These are phyloP conservation scores for Phoeniculus purpureus DNA, from an alignment of 2,797 vertebrate species.

Conservation along the genomic window DNA sequence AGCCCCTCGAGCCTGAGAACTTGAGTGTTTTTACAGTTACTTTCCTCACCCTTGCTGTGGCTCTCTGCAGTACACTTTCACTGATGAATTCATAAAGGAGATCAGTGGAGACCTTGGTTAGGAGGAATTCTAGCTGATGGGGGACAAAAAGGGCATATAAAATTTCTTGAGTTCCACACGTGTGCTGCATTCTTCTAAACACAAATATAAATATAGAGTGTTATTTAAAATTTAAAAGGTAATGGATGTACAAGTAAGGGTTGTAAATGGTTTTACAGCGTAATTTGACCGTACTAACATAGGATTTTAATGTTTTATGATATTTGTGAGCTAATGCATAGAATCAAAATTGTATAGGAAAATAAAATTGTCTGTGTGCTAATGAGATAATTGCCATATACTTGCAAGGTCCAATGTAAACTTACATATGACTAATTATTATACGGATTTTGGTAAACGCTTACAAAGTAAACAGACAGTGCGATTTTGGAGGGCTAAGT, in stretches of 20 bases:
- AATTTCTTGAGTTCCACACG: not conserved
- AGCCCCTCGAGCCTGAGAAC: not conserved
- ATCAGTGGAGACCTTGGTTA: fast-evolving
- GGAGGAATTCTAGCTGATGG: not conserved
- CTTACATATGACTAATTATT: not conserved
- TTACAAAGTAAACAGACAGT: too few species aligned
- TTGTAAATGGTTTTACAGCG: not conserved
- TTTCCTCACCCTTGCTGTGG: not conserved
- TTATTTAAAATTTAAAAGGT: not conserved
- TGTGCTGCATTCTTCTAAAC: not conserved
- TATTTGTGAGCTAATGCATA: not conserved
- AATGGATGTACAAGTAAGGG: not conserved
- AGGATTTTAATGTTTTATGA: not conserved
- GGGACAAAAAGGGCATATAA: not conserved
- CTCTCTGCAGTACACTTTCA: not conserved
- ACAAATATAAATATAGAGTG: not conserved
- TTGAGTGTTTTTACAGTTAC: not conserved
- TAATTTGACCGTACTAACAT: not conserved
- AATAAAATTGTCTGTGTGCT: not conserved
- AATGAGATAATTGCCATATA: not conserved
- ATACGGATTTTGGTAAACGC: not conserved
- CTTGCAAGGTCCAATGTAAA: not conserved
- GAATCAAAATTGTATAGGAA: not conserved
- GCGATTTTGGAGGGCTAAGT: too few species aligned
- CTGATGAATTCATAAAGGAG: not conserved